Evolutionary conservation across 2,888 invertebrate species (phyloP).

Genomic region (Heteromyza rotundicornis): DNA sequence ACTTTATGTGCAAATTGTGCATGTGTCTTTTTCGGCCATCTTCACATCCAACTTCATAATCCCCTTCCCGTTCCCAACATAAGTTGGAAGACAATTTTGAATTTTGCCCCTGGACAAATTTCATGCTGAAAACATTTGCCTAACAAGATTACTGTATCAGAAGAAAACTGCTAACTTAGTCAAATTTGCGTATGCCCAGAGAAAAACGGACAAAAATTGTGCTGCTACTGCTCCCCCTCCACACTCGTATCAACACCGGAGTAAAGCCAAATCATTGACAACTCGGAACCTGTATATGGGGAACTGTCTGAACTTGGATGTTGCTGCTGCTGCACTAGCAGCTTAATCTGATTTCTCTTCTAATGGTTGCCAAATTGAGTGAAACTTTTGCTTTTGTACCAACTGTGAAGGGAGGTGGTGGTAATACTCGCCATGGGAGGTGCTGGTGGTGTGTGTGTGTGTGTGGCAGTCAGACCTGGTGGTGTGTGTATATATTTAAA

Average conservation of each 20-base stretch:
- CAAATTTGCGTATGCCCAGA: conserved; percentile 8
- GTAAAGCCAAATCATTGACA: background rate
- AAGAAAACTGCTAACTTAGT: conserved; percentile 2
- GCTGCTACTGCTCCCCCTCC: background rate
- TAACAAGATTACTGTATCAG: background rate
- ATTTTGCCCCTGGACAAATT: background rate
- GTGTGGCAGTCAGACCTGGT: background rate
- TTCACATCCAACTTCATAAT: too few relatives aligned
- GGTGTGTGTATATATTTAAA: conserved; percentile 1
- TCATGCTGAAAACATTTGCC: background rate
- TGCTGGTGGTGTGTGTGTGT: background rate
- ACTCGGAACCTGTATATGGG: too few relatives aligned
- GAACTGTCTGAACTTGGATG: too few relatives aligned
- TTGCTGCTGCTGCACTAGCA: too few relatives aligned
- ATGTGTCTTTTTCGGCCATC: too few relatives aligned
- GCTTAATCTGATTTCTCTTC: conserved; percentile 24
- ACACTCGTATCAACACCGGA: background rate
- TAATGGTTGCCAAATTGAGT: conserved; percentile 24
- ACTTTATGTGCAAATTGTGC: too few relatives aligned
- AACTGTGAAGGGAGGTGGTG: background rate
- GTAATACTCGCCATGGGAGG: background rate
- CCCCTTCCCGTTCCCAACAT: too few relatives aligned
- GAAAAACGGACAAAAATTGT: conserved; percentile 3
- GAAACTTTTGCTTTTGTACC: conserved; percentile 6
- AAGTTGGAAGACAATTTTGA: too few relatives aligned